Conservation (phyloP, 2,113 vertebrate species). For the Cinclus cinclus region DNA sequence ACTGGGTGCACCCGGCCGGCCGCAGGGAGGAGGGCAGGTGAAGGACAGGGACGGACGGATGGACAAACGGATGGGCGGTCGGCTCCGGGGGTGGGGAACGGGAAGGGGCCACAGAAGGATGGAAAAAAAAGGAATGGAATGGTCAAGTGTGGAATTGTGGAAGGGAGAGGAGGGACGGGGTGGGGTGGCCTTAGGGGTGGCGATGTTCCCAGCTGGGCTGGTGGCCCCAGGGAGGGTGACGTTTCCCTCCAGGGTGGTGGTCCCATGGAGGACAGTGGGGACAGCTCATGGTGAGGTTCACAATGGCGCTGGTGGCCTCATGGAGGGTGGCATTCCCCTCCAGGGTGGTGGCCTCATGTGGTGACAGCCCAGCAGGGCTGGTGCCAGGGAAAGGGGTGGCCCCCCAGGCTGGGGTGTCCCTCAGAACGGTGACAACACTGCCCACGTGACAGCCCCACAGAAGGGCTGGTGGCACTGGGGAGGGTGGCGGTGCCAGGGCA, state of each 20-base stretch:
- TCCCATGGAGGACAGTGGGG: too few relatives aligned
- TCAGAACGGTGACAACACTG: background rate
- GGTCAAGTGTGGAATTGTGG: background rate
- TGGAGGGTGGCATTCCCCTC: too few relatives aligned
- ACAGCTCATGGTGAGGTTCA: background rate
- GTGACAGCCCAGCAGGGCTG: background rate
- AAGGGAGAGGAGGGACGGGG: rapidly evolving
- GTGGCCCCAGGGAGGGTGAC: background rate
- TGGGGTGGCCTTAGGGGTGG: background rate
- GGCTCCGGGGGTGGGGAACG: too few relatives aligned
- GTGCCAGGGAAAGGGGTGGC: background rate
- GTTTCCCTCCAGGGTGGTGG: background rate
- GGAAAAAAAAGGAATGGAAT: background rate
- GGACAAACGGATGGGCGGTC: background rate
- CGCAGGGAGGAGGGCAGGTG: constrained; percentile 75
- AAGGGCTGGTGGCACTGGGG: background rate
- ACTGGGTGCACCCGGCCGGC: constrained; percentile 85
- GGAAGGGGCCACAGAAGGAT: too few relatives aligned
- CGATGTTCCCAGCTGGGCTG: too few relatives aligned
- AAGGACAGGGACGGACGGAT: background rate
- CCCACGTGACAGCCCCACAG: background rate
- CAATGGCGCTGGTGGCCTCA: too few relatives aligned
- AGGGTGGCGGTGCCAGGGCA: background rate
- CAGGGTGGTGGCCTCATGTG: background rate
- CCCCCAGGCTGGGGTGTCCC: background rate